Base-by-base conservation (phyloP, 2,113 vertebrate genomes). In the Orycteropus afer region DNA sequence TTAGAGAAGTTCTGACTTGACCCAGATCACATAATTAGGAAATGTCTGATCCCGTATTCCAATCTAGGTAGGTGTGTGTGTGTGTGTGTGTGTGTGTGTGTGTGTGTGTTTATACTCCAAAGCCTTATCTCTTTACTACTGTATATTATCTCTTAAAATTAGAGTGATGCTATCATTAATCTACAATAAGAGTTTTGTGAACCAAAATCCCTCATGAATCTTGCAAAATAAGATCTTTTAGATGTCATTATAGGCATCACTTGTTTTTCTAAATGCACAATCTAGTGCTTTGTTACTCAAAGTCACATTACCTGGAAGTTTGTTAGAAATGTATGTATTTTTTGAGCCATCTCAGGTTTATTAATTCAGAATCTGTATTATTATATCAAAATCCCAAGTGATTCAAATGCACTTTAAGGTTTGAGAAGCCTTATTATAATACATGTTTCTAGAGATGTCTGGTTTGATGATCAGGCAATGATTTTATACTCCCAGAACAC, bases 131-230 rank as follows among this genome's bases (percentile, higher is more conserved):
- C 55, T 89, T 87, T n/a, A 40, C 77, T 65, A 34, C 53, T 47
- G 37, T 86, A 18, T 17, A 25, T 82, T 82, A 47, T 93, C 74
- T 76, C 63, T 92, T 86, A 86, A 57, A 89, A 86, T 71, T 91
- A 85, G 51, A 82, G 18, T 40, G 23, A 20, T 32, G 47, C 42
- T 34, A 23, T 94, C 49, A 67, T 40, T 45, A 55, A 63, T 73
- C 25, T 91, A 53, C 89, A 69, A 57, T 63, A 85, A 63, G 61
- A 42, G 22, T 49, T 91, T 17, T 74, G 49, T 47, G n/a, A 80
- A 34, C 63, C 32, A 13, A 86, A 86, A 67, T 91, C 47, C 45
- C 17, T 73, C 17, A 4, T 55, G 45, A 67, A 34, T 81, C 63
- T 80, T 51, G 4, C 25, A 59, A 23, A n/a, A n/a, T n/a, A n/a